These are phyloP conservation scores for Drosophila pegasa DNA, from an alignment of 2,888 invertebrate genomes.

Conservation along the genomic window DNA sequence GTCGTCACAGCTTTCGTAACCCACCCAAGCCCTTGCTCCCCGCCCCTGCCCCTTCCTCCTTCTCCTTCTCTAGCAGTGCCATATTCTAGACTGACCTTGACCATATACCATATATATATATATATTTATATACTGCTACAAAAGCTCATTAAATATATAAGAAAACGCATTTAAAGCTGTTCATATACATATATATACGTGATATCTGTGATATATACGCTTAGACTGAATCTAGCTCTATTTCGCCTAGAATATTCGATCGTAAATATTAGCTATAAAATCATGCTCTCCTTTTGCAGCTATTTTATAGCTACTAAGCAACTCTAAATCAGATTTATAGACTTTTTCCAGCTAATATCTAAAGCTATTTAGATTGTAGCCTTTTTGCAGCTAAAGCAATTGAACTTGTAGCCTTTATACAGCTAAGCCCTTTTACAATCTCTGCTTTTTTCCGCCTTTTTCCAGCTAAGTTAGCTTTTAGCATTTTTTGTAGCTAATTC, in stretches of 20 bases:
- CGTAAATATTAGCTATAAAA: background rate
- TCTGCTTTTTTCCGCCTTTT: background rate
- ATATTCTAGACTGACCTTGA: conserved; percentile 48
- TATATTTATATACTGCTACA: conserved; percentile 33
- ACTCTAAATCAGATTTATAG: too few species aligned
- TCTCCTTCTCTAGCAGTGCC: conserved; percentile 4
- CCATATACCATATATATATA: conserved; percentile 5
- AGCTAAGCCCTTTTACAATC: too few species aligned
- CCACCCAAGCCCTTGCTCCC: background rate
- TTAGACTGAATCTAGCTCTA: background rate
- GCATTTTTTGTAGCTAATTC: background rate
- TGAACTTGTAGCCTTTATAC: background rate
- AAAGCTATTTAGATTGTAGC: background rate
- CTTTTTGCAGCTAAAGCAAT: too few species aligned
- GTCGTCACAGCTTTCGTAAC: conserved; percentile 56
- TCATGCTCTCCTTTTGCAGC: too few species aligned
- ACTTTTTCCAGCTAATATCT: background rate
- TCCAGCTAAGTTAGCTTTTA: too few species aligned
- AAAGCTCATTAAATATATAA: conserved; percentile 22
- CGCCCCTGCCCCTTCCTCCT: background rate
- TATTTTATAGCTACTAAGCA: background rate
- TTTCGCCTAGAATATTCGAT: background rate
- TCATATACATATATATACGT: conserved; percentile 1
- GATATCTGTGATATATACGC: background rate
- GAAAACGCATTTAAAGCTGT: conserved; percentile 6